Conservation (phyloP, 2,888 invertebrate species). For the Ectobius pallidus region DNA sequence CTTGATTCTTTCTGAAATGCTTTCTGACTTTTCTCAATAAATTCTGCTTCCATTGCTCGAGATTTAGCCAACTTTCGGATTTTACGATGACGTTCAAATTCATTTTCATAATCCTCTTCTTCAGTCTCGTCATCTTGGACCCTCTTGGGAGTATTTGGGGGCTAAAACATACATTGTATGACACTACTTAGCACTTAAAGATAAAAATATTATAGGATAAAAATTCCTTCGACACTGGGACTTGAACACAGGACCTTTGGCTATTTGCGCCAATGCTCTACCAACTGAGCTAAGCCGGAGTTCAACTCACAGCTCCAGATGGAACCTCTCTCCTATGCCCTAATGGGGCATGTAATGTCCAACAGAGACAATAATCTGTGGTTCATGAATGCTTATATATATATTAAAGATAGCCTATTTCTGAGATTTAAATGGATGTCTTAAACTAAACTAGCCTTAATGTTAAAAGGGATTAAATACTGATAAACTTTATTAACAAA, state of each 20-base stretch:
- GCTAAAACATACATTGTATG: conserved; percentile 58
- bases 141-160: conserved; percentile 82
- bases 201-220: background rate
- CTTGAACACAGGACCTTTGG: no score
- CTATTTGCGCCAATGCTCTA: no score
- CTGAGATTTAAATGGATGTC: no score
- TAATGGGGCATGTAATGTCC: no score
- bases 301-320: no score
- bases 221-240: no score
- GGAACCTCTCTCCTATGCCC: no score
- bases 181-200: background rate
- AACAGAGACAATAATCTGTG: no score
- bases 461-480: no score
- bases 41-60: conserved; percentile 22
- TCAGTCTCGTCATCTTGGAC: conserved; percentile 60
- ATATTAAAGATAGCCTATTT: no score
- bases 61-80: conserved; percentile 49
- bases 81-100: conserved; percentile 48
- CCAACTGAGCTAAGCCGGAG: no score
- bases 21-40: background rate
- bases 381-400: no score
- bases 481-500: background rate
- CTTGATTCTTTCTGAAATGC: conserved; percentile 35
- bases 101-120: conserved; percentile 68
- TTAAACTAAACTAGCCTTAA: background rate